Percentiles rank a stretch among this genome's conserved stretches.
Conservation (phyloP, 2,113 vertebrate species). For the Aldabrachelys gigantea region DNA sequence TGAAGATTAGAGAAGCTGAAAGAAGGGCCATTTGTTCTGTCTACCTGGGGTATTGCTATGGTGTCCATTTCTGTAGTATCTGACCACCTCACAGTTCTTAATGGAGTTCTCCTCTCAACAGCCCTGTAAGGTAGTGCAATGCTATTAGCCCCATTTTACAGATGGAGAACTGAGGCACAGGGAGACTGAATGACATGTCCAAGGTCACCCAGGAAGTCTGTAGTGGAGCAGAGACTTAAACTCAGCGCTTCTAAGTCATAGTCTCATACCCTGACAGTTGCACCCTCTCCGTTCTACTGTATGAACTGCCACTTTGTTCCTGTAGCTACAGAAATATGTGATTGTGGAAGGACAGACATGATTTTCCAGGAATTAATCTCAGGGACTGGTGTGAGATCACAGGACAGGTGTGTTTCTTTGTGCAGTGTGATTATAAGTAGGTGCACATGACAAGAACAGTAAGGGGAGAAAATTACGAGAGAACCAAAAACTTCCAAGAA, state of each 20-base stretch:
- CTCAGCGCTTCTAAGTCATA: not conserved
- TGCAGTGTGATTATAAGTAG: conserved; percentile 61
- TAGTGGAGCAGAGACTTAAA: not conserved
- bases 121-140: not conserved
- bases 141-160: conserved; percentile 1
- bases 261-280: not conserved
- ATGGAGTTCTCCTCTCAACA: not conserved
- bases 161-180: conserved; percentile 17
- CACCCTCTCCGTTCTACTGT: not conserved
- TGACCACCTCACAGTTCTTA: not conserved
- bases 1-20: not conserved
- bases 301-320: not conserved
- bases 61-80: not conserved
- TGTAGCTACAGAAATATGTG: not conserved
- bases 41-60: not conserved
- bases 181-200: not conserved
- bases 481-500: not conserved
- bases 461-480: conserved; percentile 27
- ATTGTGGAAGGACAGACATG: conserved; percentile 16
- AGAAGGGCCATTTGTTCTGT: not conserved
- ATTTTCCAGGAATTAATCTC: conserved; percentile 68
- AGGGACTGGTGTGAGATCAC: conserved; percentile 54
- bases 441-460: conserved; percentile 54
- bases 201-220: not conserved
- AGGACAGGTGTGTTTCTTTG: conserved; percentile 53